phyloP scores from a whole-genome alignment of 2,113 vertebrate genomes.

The Onychostruthus taczanowskii region DNA sequence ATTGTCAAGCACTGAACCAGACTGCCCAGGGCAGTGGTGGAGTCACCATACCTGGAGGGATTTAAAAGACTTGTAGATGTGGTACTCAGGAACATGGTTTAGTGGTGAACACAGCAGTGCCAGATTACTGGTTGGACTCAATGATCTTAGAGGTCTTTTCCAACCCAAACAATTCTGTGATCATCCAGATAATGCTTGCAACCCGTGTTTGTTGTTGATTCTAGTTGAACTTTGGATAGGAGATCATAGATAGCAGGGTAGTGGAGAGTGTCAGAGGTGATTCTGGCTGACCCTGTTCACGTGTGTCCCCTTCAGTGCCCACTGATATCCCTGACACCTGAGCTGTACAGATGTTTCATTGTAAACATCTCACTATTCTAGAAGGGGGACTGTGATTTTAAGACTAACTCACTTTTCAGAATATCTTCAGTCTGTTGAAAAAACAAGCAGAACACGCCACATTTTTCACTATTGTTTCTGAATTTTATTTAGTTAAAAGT shows the following conservation, averaged over 20 bases:
- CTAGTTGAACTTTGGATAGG: conserved; percentile 13
- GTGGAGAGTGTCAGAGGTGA: conserved; percentile 17
- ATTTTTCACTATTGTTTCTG: background rate
- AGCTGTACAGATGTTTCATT: background rate
- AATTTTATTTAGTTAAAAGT: background rate
- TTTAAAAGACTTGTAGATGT: background rate
- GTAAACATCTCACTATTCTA: background rate
- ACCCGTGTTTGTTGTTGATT: conserved; percentile 20
- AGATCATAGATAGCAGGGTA: conserved; percentile 2
- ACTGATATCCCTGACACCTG: background rate
- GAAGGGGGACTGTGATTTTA: background rate
- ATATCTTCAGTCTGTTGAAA: background rate
- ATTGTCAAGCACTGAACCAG: background rate
- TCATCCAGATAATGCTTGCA: conserved; percentile 53
- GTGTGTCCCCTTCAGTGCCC: background rate
- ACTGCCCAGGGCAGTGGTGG: background rate
- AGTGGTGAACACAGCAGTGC: background rate
- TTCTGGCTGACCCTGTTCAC: conserved; percentile 5
- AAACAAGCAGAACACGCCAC: background rate
- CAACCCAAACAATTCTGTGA: background rate
- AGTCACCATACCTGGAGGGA: background rate
- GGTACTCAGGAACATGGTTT: background rate
- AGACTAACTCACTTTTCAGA: background rate
- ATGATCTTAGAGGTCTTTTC: background rate
- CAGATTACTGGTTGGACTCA: background rate